Conservation (phyloP, 2,888 invertebrate genomes). For the Buathra laborator region DNA sequence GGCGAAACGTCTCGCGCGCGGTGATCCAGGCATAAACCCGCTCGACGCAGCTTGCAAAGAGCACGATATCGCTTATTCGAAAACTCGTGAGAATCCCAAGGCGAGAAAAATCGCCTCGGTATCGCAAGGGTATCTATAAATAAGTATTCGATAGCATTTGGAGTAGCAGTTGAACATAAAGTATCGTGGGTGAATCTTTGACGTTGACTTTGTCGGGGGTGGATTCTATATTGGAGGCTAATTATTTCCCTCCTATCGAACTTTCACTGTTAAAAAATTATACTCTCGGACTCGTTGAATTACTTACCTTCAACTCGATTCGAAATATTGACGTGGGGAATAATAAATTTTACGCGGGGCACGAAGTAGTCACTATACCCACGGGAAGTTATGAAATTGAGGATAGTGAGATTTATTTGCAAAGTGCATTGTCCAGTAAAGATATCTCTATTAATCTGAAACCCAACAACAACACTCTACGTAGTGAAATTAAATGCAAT, state of each 20-base stretch:
- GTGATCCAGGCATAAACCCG: background rate
- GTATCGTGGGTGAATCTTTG: slow-evolving; percentile 61
- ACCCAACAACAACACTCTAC: slow-evolving; percentile 65
- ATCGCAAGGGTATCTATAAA: slow-evolving; percentile 57
- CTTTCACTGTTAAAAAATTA: slow-evolving; percentile 68
- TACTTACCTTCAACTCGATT: slow-evolving; percentile 72
- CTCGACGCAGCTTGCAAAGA: background rate
- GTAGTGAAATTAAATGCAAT: slow-evolving; percentile 62
- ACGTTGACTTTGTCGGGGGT: slow-evolving; percentile 74
- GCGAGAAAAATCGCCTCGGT: slow-evolving; percentile 50
- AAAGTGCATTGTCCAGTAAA: slow-evolving; percentile 14
- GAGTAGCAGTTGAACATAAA: background rate
- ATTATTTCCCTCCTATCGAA: slow-evolving; percentile 74
- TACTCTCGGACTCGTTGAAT: slow-evolving; percentile 76
- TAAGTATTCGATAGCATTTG: background rate
- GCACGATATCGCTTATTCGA: background rate
- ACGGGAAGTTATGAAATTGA: slow-evolving; percentile 62
- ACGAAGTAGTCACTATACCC: slow-evolving; percentile 33
- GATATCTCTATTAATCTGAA: slow-evolving; percentile 46
- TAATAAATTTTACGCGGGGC: slow-evolving; percentile 63
- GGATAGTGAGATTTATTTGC: slow-evolving; percentile 48
- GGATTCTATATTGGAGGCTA: slow-evolving; percentile 61
- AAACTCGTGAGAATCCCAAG: background rate
- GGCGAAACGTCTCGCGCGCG: background rate
- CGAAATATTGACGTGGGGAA: slow-evolving; percentile 79